Conservation (phyloP, 2,797 vertebrate species). For the Hoplostethus mediterraneus region DNA sequence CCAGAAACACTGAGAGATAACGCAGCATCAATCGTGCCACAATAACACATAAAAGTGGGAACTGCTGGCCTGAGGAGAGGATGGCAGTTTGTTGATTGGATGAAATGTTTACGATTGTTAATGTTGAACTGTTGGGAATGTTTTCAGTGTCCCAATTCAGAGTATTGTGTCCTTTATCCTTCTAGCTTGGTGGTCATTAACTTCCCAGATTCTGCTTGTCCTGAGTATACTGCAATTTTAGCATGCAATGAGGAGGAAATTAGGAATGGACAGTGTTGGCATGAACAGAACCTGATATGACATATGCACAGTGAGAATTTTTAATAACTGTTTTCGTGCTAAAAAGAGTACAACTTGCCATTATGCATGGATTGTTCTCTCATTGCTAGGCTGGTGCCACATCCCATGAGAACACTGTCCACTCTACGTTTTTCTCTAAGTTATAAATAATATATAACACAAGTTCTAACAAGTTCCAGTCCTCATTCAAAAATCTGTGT, state of each 20-base stretch:
- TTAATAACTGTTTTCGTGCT: background rate
- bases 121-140: too few species aligned
- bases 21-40: background rate
- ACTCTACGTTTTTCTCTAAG: background rate
- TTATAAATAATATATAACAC: too few species aligned
- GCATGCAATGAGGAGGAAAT: background rate
- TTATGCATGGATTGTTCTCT: background rate
- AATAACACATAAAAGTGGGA: background rate
- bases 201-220: background rate
- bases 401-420: background rate
- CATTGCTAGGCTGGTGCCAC: background rate
- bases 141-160: background rate
- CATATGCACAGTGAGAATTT: background rate
- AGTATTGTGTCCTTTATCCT: background rate
- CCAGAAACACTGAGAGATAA: slow-evolving; percentile 71
- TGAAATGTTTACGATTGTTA: background rate
- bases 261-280: background rate
- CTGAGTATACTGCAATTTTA: background rate
- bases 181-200: background rate
- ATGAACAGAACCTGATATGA: background rate
- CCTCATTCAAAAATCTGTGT: too few species aligned
- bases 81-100: background rate
- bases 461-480: too few species aligned
- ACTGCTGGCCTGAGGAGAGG: background rate
- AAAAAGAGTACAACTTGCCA: background rate